phyloP scores from a whole-genome alignment of 2,113 vertebrate genomes.

The Heterotis niloticus region DNA sequence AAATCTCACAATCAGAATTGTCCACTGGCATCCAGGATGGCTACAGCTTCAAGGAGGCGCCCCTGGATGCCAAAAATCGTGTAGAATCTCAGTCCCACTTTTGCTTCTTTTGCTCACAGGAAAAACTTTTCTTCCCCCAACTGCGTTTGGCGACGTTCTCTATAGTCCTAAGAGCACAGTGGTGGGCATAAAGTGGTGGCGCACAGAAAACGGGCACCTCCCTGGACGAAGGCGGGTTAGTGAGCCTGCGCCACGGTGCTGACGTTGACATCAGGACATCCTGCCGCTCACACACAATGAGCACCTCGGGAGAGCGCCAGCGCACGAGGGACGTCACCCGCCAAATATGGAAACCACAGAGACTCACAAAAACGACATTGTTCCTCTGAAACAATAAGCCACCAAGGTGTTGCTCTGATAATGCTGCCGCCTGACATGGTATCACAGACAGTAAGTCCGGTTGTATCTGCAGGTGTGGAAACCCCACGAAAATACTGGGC shows the following conservation, averaged over 20 bases:
- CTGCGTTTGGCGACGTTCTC: not conserved
- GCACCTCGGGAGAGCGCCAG: constrained; percentile 69
- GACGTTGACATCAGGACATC: constrained; percentile 95
- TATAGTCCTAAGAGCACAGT: too few species aligned
- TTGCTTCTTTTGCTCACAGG: not conserved
- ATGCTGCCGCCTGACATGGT: not conserved
- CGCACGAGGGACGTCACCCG: constrained; percentile 52
- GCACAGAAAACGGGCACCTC: constrained; percentile 41
- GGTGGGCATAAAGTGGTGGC: too few species aligned
- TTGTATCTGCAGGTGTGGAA: not conserved
- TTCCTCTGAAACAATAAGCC: constrained; percentile 32
- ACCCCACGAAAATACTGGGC: too few species aligned
- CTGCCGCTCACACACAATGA: constrained; percentile 76
- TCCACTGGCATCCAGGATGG: too few species aligned
- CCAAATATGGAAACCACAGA: constrained; percentile 70
- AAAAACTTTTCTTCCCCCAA: not conserved
- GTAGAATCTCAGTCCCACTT: not conserved
- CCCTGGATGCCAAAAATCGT: not conserved
- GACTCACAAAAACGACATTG: constrained; percentile 43
- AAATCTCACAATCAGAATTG: too few species aligned
- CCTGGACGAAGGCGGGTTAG: constrained; percentile 44
- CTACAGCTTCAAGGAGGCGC: too few species aligned
- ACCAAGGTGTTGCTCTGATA: too few species aligned
- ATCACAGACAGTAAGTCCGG: not conserved
- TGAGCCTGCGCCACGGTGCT: constrained; percentile 39